These are phyloP conservation scores for Nymphalis urticae DNA, from an alignment of 2,888 invertebrate genomes.

Conservation along the genomic window DNA sequence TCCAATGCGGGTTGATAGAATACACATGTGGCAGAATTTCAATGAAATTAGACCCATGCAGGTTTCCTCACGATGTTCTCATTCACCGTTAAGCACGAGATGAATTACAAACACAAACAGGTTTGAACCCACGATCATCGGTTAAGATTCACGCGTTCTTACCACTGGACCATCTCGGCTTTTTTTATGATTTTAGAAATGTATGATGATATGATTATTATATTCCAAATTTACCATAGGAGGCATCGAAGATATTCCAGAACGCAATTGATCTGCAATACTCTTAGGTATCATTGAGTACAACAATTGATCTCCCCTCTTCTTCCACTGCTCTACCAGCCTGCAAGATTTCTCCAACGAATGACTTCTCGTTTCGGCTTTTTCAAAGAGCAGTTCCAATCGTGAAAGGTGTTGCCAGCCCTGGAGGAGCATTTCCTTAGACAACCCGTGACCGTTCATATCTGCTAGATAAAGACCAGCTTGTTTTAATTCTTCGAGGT, in stretches of 20 bases:
- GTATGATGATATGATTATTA: neutral
- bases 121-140: no score
- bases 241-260: conserved; percentile 87
- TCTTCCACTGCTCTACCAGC: conserved; percentile 91
- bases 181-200: no score
- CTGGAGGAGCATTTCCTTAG: conserved; percentile 89
- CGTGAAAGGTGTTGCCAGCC: conserved; percentile 93
- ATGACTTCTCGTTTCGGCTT: conserved; percentile 89
- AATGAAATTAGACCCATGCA: no score
- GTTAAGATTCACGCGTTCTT: no score
- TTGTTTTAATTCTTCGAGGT: conserved; percentile 90
- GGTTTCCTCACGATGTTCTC: no score
- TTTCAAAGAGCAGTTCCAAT: conserved; percentile 90
- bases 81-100: no score
- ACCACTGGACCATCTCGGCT: no score
- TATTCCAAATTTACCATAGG: conserved; percentile 73
- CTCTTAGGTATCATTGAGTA: conserved; percentile 96
- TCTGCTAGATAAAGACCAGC: conserved; percentile 91
- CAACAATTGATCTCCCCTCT: conserved; percentile 90
- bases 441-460: conserved; percentile 91
- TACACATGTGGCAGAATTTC: no score
- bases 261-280: conserved; percentile 89
- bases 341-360: conserved; percentile 90
- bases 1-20: no score
- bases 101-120: no score